Conservation (phyloP, 2,797 vertebrate genomes). For the Lagocephalus sceleratus region DNA sequence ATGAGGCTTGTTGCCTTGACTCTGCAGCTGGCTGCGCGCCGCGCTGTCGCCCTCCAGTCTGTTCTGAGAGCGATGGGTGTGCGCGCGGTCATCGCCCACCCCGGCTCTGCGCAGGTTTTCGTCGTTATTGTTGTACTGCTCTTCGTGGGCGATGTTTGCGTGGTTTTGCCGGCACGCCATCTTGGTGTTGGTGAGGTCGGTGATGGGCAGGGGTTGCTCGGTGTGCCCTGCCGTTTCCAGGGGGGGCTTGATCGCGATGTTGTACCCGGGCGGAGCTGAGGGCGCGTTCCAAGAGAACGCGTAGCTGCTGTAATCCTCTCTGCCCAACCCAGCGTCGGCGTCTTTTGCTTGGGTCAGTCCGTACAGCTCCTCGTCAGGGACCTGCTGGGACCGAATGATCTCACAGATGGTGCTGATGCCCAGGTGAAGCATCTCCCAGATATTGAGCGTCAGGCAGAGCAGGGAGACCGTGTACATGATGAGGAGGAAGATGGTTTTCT, state of each 20-base stretch:
- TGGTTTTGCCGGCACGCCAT: slow-evolving; percentile 88
- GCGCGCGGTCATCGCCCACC: slow-evolving; percentile 64
- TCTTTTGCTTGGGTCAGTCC: slow-evolving; percentile 31
- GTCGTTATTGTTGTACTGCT: slow-evolving; percentile 79
- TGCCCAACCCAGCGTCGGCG: slow-evolving; percentile 25
- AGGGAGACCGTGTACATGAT: slow-evolving; percentile 93
- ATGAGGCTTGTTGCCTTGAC: slow-evolving; percentile 63
- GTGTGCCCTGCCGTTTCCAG: slow-evolving; percentile 32
- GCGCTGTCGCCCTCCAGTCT: slow-evolving; percentile 79
- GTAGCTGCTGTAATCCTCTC: slow-evolving; percentile 77
- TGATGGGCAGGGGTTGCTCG: slow-evolving; percentile 80
- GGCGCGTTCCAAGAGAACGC: slow-evolving; percentile 87
- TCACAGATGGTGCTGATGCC: slow-evolving; percentile 89
- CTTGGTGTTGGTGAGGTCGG: slow-evolving; percentile 82
- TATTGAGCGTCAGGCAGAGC: slow-evolving; percentile 85
- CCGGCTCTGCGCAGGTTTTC: slow-evolving; percentile 73
- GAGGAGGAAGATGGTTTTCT: slow-evolving; percentile 94
- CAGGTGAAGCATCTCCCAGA: slow-evolving; percentile 96
- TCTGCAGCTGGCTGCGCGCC: slow-evolving; percentile 77
- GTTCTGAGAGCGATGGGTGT: slow-evolving; percentile 79
- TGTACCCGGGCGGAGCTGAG: slow-evolving; percentile 88
- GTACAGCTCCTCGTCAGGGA: slow-evolving; percentile 51
- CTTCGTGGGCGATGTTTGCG: slow-evolving; percentile 88
- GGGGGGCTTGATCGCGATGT: slow-evolving; percentile 81
- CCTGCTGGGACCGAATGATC: slow-evolving; percentile 74